These are phyloP conservation scores for Gracilinanus agilis DNA, from an alignment of 2,113 vertebrate species.

Conservation along the genomic window DNA sequence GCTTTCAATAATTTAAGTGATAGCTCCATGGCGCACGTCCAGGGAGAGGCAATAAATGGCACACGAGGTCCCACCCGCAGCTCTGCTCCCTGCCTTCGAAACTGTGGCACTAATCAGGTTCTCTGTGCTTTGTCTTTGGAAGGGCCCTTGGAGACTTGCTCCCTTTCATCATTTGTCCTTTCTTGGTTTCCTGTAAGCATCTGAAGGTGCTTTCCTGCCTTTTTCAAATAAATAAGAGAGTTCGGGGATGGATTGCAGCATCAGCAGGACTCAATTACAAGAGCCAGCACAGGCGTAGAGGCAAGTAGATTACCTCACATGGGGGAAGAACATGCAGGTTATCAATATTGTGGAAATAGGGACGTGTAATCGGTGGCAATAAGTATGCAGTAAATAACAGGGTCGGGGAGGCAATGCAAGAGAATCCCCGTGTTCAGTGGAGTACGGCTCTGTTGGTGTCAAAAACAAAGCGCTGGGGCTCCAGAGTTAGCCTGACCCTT, in stretches of 20 bases:
- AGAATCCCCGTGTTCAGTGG: background rate
- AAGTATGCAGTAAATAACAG: background rate
- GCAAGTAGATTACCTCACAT: too few relatives aligned
- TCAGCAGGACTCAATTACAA: background rate
- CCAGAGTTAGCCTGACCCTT: background rate
- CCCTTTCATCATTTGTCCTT: too few relatives aligned
- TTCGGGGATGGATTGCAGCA: background rate
- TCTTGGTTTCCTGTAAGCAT: background rate
- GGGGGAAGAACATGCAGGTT: accelerated
- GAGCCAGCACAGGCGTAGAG: accelerated
- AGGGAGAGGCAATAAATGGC: background rate
- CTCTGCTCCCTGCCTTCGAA: background rate
- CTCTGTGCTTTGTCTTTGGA: background rate
- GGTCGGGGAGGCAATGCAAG: background rate
- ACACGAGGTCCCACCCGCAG: background rate
- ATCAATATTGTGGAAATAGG: background rate
- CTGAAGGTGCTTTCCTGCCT: background rate
- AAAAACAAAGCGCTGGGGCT: background rate
- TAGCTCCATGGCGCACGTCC: background rate
- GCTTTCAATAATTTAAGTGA: background rate
- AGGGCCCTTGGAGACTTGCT: background rate
- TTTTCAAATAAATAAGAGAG: background rate
- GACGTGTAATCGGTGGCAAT: background rate
- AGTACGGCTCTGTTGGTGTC: background rate
- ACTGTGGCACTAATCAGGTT: background rate